A percentile compares a stretch with the other conserved stretches of the same genome.
Evolutionary conservation across 2,888 invertebrate genomes (phyloP).

Genomic region (Eudemis profundana): DNA sequence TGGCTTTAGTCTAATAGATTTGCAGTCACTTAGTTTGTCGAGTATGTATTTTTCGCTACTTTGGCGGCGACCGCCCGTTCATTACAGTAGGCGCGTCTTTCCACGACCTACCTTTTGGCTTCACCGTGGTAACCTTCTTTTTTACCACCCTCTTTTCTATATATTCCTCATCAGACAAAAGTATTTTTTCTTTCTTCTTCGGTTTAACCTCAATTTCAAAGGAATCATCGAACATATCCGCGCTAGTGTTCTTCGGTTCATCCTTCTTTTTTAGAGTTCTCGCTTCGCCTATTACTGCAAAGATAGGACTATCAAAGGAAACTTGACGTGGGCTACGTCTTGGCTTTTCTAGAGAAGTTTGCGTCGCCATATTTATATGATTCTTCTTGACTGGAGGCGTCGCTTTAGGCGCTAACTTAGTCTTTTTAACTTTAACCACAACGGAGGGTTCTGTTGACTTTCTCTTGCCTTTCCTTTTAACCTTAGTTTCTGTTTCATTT

Average conservation of each 20-base stretch:
- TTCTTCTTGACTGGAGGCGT: constrained; percentile 76
- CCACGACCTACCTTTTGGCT: constrained; percentile 68
- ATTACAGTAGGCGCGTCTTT: constrained; percentile 69
- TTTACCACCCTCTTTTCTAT: constrained; percentile 70
- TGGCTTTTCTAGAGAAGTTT: constrained; percentile 68
- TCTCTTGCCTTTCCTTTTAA: constrained; percentile 60
- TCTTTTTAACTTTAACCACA: constrained; percentile 68
- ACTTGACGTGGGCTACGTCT: constrained; percentile 68
- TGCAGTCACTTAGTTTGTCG: constrained; percentile 9
- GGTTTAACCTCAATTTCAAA: constrained; percentile 68
- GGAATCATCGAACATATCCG: constrained; percentile 79
- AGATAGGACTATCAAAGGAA: constrained; percentile 74
- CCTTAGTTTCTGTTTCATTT: constrained; percentile 52
- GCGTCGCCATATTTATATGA: constrained; percentile 73
- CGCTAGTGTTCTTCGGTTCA: constrained; percentile 65
- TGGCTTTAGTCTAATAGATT: background rate
- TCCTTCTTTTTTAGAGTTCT: constrained; percentile 50
- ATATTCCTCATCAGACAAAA: constrained; percentile 68
- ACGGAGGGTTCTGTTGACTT: constrained; percentile 68
- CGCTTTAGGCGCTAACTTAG: constrained; percentile 65
- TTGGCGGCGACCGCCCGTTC: constrained; percentile 72
- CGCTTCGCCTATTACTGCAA: constrained; percentile 64
- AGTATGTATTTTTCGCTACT: constrained; percentile 49
- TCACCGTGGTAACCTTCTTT: constrained; percentile 66
- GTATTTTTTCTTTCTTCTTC: constrained; percentile 66